These are phyloP conservation scores for Eleutherodactylus coqui DNA, from an alignment of 2,797 vertebrate species.

Conservation along the genomic window DNA sequence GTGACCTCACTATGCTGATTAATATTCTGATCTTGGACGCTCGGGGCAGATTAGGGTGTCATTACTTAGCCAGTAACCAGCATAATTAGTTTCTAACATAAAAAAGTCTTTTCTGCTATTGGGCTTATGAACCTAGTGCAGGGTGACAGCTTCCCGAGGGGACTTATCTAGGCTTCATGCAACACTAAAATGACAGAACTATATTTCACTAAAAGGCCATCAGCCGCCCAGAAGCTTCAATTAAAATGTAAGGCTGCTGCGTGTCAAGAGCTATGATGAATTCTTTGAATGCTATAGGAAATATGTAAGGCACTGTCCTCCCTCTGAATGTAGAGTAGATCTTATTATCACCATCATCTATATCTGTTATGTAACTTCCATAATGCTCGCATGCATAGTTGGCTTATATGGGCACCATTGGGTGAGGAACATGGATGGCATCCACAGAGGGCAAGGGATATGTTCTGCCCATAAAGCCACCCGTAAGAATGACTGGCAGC, in stretches of 20 bases:
- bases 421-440: too few species aligned
- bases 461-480: too few species aligned
- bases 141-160: slow-evolving; percentile 28
- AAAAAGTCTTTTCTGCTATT: neutral
- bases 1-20: slow-evolving; percentile 21
- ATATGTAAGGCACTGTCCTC: neutral
- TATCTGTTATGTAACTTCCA: neutral
- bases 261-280: slow-evolving; percentile 22
- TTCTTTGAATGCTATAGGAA: neutral
- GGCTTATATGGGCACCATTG: too few species aligned
- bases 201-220: slow-evolving; percentile 40
- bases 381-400: too few species aligned
- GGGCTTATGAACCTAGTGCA: slow-evolving; percentile 13
- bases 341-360: neutral
- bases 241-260: slow-evolving; percentile 9
- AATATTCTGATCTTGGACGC: neutral
- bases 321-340: neutral
- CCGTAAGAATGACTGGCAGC: too few species aligned
- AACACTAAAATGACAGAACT: slow-evolving; percentile 26
- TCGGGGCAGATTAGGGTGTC: neutral
- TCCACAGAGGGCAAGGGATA: too few species aligned
- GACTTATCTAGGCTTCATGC: neutral
- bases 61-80: slow-evolving; percentile 11
- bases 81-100: slow-evolving; percentile 27
- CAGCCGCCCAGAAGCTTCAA: slow-evolving; percentile 36